These are phyloP conservation scores for Sus scrofa DNA, from an alignment of 2,113 vertebrate genomes.

Conservation along the genomic window DNA sequence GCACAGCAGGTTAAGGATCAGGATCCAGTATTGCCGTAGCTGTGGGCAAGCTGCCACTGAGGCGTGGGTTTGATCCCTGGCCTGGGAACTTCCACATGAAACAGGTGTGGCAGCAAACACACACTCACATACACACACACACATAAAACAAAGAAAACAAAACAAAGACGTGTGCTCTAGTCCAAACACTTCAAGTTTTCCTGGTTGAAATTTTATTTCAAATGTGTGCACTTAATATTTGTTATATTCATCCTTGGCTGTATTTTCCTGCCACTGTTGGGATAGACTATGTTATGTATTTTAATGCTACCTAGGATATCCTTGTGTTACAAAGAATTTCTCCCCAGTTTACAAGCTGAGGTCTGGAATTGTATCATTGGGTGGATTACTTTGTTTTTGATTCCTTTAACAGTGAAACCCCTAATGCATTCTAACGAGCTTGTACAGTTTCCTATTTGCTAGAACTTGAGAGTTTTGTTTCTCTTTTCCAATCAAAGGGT, in stretches of 20 bases:
- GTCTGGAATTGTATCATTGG: neutral
- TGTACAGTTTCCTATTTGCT: neutral
- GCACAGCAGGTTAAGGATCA: too few relatives aligned
- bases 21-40: too few relatives aligned
- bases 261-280: neutral
- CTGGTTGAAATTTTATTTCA: neutral
- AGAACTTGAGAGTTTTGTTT: neutral
- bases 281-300: neutral
- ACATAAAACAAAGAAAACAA: too few relatives aligned
- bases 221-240: neutral
- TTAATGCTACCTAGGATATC: neutral
- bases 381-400: neutral
- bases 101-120: too few relatives aligned
- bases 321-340: neutral
- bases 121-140: too few relatives aligned
- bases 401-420: neutral
- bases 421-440: neutral
- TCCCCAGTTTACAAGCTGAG: neutral
- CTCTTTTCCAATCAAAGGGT: neutral
- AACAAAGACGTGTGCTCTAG: neutral
- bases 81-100: too few relatives aligned
- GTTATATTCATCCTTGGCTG: neutral
- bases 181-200: neutral
- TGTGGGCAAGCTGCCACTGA: too few relatives aligned
- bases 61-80: too few relatives aligned